Conservation (phyloP, 2,888 invertebrate genomes). For the Parthenolecanium corni region DNA sequence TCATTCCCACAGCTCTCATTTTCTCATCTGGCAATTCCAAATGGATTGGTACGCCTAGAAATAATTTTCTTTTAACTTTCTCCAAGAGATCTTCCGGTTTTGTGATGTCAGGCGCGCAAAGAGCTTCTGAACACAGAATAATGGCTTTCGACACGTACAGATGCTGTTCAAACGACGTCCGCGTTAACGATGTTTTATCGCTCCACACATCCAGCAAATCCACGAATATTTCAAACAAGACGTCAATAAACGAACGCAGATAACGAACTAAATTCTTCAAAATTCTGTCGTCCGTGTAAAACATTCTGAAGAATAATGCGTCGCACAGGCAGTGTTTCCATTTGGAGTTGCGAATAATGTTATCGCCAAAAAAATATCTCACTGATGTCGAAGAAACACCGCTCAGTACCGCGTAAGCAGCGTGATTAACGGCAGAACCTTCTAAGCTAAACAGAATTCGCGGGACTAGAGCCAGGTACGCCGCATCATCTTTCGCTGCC, state of each 20-base stretch:
- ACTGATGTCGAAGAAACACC: conserved; percentile 37
- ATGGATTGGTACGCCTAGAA: conserved; percentile 40
- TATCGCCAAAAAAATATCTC: conserved; percentile 46
- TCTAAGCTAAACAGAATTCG: conserved; percentile 46
- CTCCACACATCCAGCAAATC: conserved; percentile 56
- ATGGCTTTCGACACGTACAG: conserved; percentile 57
- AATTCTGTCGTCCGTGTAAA: conserved; percentile 43
- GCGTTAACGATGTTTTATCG: conserved; percentile 49
- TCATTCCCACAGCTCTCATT: conserved; percentile 60
- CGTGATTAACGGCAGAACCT: conserved; percentile 47
- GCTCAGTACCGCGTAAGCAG: conserved; percentile 46
- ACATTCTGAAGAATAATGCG: conserved; percentile 49
- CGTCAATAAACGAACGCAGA: conserved; percentile 40
- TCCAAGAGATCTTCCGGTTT: background rate
- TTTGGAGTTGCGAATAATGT: conserved; percentile 43
- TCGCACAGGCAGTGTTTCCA: conserved; percentile 57
- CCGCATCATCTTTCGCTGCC: conserved; percentile 39
- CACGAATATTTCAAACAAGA: conserved; percentile 42
- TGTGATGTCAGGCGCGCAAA: conserved; percentile 31
- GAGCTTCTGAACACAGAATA: conserved; percentile 42
- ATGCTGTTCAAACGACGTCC: conserved; percentile 56
- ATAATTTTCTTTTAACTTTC: conserved; percentile 6
- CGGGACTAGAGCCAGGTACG: conserved; percentile 37
- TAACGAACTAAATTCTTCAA: conserved; percentile 52
- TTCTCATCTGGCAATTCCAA: conserved; percentile 51